phyloP scores from a whole-genome alignment of 2,888 invertebrate genomes.

The Cremastinae sp. region DNA sequence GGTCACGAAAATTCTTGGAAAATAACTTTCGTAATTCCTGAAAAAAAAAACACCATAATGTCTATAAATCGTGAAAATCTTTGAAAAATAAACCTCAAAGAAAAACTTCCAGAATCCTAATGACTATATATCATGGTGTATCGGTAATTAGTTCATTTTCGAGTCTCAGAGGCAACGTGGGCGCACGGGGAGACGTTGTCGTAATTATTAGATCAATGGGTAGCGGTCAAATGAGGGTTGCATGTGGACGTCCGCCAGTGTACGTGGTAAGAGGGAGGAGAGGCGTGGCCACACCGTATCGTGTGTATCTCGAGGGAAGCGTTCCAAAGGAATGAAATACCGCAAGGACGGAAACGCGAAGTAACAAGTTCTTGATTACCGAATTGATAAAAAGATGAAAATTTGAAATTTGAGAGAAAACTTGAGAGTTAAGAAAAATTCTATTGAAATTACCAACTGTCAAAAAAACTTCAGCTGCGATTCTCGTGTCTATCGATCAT shows the following conservation, averaged over 20 bases:
- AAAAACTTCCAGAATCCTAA: not conserved
- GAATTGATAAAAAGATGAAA: no score
- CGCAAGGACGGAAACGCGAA: not conserved
- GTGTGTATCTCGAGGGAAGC: slow-evolving; percentile 24
- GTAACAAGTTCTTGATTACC: not conserved
- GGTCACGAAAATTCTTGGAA: no score
- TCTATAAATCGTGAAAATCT: no score
- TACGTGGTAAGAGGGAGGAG: slow-evolving; percentile 10
- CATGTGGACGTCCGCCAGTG: slow-evolving; percentile 28
- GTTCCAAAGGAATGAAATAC: slow-evolving; percentile 10
- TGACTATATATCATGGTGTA: slow-evolving; percentile 55
- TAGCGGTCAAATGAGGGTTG: slow-evolving; percentile 48
- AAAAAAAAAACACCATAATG: no score
- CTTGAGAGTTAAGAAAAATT: not conserved
- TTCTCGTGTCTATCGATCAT: slow-evolving; percentile 1
- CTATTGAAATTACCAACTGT: no score
- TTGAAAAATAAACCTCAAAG: not conserved
- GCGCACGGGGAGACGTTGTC: slow-evolving; percentile 55
- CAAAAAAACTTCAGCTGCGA: not conserved
- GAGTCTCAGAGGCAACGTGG: slow-evolving; percentile 51
- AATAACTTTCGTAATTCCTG: no score
- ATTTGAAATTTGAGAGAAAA: slow-evolving; percentile 22
- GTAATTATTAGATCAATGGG: slow-evolving; percentile 74
- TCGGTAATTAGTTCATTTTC: slow-evolving; percentile 66
- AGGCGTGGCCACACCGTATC: not conserved